Percentiles rank a stretch among this genome's conserved stretches.
Evolutionary conservation across 2,113 vertebrate species (phyloP).

Genomic region (Campylomormyrus tamandua): DNA sequence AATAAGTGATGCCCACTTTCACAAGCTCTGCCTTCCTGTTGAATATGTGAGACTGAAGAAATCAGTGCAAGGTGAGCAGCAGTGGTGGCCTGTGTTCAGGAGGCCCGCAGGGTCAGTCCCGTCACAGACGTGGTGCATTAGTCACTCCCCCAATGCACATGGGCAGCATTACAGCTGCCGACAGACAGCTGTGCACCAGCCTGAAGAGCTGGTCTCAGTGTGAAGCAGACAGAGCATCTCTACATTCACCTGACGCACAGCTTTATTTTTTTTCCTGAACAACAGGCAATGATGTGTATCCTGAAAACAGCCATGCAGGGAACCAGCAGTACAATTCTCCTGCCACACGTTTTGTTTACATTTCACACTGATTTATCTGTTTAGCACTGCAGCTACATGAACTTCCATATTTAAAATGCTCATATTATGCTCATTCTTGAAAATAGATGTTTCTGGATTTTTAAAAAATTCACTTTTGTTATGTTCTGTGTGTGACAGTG

Average conservation of each 20-base stretch:
- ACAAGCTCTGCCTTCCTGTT: neutral
- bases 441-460: neutral
- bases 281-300: neutral
- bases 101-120: neutral
- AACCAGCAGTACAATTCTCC: neutral
- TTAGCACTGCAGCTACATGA: neutral
- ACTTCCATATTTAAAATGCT: neutral
- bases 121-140: neutral
- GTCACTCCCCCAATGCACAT: neutral
- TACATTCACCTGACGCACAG: neutral
- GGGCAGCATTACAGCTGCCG: neutral
- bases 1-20: neutral
- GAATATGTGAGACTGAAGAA: neutral
- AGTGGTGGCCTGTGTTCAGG: neutral
- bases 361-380: neutral
- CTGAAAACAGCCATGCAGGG: neutral
- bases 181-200: neutral
- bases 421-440: neutral
- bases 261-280: neutral
- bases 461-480: neutral
- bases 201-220: neutral
- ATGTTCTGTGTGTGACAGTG: neutral
- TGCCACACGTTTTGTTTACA: neutral
- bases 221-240: neutral
- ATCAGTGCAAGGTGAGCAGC: neutral